These are phyloP conservation scores for Hormiphora californensis DNA, from an alignment of 37 sponge, comb jelly and placozoan species.

Conservation along the genomic window DNA sequence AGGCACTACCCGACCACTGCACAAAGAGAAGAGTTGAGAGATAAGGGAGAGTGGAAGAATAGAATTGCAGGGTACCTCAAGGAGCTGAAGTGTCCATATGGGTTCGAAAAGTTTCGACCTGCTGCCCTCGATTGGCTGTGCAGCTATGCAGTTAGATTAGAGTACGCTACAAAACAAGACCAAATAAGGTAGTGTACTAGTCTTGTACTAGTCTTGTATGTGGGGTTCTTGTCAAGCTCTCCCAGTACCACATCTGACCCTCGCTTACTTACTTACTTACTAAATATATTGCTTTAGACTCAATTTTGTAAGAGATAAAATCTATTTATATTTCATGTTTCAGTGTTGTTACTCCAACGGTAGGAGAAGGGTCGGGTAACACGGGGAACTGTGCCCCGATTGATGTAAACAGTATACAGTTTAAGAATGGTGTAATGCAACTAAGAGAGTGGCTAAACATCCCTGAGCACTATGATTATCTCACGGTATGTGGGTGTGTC, in stretches of 20 bases:
- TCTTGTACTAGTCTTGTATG: background rate
- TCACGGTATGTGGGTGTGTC: slow-evolving; percentile 55
- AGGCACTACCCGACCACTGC: background rate
- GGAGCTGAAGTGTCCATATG: slow-evolving; percentile 76
- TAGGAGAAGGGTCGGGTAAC: too few relatives aligned
- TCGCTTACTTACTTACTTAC: too few relatives aligned
- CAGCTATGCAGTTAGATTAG: slow-evolving; percentile 72
- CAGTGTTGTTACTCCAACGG: too few relatives aligned
- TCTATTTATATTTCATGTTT: too few relatives aligned
- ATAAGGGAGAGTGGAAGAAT: background rate
- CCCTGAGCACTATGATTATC: slow-evolving; percentile 60
- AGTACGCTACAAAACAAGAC: slow-evolving; percentile 68
- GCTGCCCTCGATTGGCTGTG: slow-evolving; percentile 79
- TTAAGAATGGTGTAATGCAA: slow-evolving; percentile 47
- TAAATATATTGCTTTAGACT: too few relatives aligned
- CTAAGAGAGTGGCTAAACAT: slow-evolving; percentile 55
- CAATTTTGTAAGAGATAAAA: too few relatives aligned
- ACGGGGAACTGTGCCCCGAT: slow-evolving; percentile 1
- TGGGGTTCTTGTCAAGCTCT: too few relatives aligned
- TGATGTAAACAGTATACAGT: slow-evolving; percentile 57
- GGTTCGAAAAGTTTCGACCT: background rate
- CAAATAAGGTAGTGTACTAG: background rate
- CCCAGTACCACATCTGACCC: too few relatives aligned
- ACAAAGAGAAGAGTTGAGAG: background rate
- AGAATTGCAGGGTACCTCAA: slow-evolving; percentile 59